phyloP scores from a whole-genome alignment of 2,888 invertebrate species.

The Liodrosophila aerea region DNA sequence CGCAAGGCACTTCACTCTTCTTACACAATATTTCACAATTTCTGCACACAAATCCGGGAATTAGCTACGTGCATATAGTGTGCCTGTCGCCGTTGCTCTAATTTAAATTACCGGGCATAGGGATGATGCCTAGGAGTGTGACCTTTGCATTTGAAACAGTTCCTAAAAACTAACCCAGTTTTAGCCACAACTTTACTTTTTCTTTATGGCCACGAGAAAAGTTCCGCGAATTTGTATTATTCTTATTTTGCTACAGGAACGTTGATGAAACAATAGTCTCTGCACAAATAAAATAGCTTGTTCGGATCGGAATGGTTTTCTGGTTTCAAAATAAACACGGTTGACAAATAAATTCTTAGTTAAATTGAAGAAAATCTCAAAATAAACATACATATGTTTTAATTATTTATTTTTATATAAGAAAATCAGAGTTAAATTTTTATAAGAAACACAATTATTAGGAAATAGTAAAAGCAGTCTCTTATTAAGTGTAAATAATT shows the following conservation, averaged over 20 bases:
- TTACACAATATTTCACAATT: conserved; percentile 73
- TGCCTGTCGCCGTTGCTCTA: conserved; percentile 66
- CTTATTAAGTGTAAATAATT: no score
- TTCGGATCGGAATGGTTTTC: no score
- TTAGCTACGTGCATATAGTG: conserved; percentile 45
- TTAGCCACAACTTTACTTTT: conserved; percentile 53
- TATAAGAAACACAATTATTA: no score
- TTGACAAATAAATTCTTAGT: no score
- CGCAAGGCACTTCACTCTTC: conserved; percentile 47
- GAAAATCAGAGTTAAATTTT: no score
- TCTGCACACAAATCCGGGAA: conserved; percentile 62
- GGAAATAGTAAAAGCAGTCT: no score
- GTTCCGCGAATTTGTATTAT: conserved; percentile 56
- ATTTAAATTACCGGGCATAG: conserved; percentile 54
- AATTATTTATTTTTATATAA: no score
- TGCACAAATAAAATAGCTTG: no score
- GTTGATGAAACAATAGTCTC: no score
- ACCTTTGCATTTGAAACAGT: conserved; percentile 40
- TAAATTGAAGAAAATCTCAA: no score
- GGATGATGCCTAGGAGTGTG: conserved; percentile 16
- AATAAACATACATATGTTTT: no score
- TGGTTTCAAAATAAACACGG: no score
- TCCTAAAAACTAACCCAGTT: conserved; percentile 70
- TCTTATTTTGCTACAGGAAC: conserved; percentile 14
- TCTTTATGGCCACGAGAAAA: conserved; percentile 50